Evolutionary conservation across 2,797 vertebrate species (phyloP).

Genomic region (Emydoidea blandingii): DNA sequence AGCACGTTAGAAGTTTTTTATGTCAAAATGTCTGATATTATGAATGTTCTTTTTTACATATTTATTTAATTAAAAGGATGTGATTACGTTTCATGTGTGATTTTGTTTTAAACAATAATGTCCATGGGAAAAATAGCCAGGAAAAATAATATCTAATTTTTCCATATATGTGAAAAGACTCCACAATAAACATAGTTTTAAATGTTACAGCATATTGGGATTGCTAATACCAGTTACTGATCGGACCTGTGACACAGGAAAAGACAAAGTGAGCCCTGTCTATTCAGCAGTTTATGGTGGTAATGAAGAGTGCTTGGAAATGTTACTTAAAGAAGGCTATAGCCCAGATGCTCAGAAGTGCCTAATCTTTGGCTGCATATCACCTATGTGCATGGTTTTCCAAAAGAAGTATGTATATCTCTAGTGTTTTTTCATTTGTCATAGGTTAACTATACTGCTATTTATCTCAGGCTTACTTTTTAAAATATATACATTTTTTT

Average conservation of each 20-base stretch:
- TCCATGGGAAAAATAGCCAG: rapidly evolving
- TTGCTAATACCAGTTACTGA: slow-evolving; percentile 87
- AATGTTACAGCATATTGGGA: slow-evolving; percentile 84
- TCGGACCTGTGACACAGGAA: slow-evolving; percentile 81
- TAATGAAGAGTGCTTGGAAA: slow-evolving; percentile 79
- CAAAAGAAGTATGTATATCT: slow-evolving; percentile 77
- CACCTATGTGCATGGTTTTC: slow-evolving; percentile 85
- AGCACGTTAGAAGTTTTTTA: rapidly evolving
- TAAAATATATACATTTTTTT: not conserved
- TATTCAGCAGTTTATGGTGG: slow-evolving; percentile 87
- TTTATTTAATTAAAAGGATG: not conserved
- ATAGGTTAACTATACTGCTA: not conserved
- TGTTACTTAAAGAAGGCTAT: slow-evolving; percentile 86
- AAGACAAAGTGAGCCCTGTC: slow-evolving; percentile 90
- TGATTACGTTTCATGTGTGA: rapidly evolving
- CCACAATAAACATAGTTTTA: not conserved
- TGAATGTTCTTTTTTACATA: not conserved
- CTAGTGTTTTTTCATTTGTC: not conserved
- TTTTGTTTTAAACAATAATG: not conserved
- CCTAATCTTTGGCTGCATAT: slow-evolving; percentile 79
- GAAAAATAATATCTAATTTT: not conserved
- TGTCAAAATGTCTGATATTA: not conserved
- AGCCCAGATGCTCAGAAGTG: slow-evolving; percentile 91
- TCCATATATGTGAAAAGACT: rapidly evolving
- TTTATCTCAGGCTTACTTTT: not conserved